Percentiles rank a stretch among this genome's conserved stretches.
These are phyloP conservation scores for Torymus texanus DNA, from an alignment of 2,888 invertebrate genomes.

Conservation along the genomic window DNA sequence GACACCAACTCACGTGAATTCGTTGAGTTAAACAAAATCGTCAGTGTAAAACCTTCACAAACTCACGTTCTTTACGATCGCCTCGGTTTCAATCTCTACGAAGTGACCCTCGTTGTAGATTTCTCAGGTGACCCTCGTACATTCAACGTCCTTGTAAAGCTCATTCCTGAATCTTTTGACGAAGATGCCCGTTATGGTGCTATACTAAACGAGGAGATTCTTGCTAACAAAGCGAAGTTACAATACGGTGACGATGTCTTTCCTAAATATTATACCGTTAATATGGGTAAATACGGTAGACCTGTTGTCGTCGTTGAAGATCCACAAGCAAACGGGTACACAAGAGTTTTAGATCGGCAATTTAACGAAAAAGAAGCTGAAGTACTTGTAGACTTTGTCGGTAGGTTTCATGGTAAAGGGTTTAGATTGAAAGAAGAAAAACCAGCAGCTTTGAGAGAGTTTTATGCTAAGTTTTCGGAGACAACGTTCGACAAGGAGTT, in stretches of 20 bases:
- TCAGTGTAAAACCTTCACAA: conserved; percentile 55
- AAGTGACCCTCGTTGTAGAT: conserved; percentile 59
- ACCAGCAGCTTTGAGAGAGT: conserved; percentile 64
- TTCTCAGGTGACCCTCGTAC: conserved; percentile 66
- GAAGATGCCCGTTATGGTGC: conserved; percentile 53
- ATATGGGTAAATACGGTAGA: conserved; percentile 68
- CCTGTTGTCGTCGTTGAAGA: conserved; percentile 69
- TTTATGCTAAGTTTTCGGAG: conserved; percentile 64
- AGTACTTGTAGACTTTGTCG: conserved; percentile 63
- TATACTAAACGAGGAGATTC: conserved; percentile 70
- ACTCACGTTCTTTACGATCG: not conserved
- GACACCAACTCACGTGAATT: conserved; percentile 69
- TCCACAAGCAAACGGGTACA: conserved; percentile 62
- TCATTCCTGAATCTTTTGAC: conserved; percentile 55
- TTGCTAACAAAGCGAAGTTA: conserved; percentile 65
- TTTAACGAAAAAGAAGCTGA: conserved; percentile 65
- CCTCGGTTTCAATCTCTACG: conserved; percentile 59
- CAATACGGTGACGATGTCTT: conserved; percentile 60
- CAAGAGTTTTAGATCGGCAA: conserved; percentile 49
- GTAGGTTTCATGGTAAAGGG: conserved; percentile 66
- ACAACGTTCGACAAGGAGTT: conserved; percentile 38
- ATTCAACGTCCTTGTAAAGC: conserved; percentile 67
- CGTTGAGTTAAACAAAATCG: conserved; percentile 66
- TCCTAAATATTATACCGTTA: conserved; percentile 67
- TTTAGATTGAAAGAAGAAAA: conserved; percentile 61